Conservation (phyloP, 92 coral and sea anemone species). For the Epizoanthus rinbou region DNA sequence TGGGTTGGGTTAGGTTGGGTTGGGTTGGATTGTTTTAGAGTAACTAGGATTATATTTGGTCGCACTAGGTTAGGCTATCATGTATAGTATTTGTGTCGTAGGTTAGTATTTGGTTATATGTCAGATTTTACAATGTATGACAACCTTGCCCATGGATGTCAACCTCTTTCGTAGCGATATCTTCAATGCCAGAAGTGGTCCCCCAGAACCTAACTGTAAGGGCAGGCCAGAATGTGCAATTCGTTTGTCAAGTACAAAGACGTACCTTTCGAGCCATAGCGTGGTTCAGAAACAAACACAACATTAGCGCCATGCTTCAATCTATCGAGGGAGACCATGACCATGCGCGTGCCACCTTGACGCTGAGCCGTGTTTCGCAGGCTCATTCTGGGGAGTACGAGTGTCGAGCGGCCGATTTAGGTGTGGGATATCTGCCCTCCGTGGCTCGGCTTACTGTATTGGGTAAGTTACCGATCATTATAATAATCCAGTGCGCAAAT, state of each 20-base stretch:
- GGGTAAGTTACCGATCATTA: background rate
- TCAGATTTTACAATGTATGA: too few relatives aligned
- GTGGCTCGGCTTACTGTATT: slow-evolving; percentile 30
- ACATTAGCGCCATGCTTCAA: background rate
- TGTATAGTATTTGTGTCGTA: too few relatives aligned
- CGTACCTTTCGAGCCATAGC: background rate
- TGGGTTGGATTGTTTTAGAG: too few relatives aligned
- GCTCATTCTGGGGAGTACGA: slow-evolving; percentile 38
- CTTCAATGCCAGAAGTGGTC: slow-evolving; percentile 9
- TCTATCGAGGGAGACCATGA: slow-evolving; percentile 6
- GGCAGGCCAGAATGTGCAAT: slow-evolving; percentile 13
- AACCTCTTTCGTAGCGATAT: background rate
- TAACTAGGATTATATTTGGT: too few relatives aligned
- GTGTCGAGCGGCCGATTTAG: slow-evolving; percentile 24
- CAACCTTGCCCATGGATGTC: background rate
- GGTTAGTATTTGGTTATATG: too few relatives aligned
- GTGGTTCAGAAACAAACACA: slow-evolving; percentile 36
- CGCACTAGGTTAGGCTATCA: too few relatives aligned
- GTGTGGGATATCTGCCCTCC: slow-evolving; percentile 29
- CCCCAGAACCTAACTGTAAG: slow-evolving; percentile 9
- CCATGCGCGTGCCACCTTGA: slow-evolving; percentile 9
- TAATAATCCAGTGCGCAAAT: too few relatives aligned
- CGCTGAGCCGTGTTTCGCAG: background rate
- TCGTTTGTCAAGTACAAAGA: background rate
- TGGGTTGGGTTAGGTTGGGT: too few relatives aligned